Percentiles rank a stretch among this genome's conserved stretches.
Evolutionary conservation across 2,113 vertebrate species (phyloP).

Genomic region (Brienomyrus longianalis): DNA sequence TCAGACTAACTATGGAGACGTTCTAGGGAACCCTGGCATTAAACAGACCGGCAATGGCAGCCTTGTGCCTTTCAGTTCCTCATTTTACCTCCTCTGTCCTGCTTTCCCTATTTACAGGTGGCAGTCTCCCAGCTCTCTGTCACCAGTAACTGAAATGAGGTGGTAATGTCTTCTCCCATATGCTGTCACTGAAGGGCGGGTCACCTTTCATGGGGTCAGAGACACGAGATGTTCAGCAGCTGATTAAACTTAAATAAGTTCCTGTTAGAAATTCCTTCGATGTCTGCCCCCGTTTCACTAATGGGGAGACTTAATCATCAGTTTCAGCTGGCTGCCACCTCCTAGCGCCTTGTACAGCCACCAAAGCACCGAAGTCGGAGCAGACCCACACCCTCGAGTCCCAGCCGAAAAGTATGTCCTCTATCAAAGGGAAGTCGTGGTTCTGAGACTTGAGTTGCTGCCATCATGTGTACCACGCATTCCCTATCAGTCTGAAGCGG

Average conservation of each 20-base stretch:
- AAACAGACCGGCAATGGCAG: not conserved
- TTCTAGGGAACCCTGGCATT: not conserved
- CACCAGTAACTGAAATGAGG: constrained; percentile 54
- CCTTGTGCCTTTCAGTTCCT: not conserved
- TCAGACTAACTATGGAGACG: not conserved
- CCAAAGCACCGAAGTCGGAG: not conserved
- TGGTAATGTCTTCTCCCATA: constrained; percentile 54
- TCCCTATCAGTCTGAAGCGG: not conserved
- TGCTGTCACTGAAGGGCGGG: constrained; percentile 64
- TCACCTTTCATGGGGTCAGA: constrained; percentile 64
- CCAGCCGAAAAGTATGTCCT: not conserved
- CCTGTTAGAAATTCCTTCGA: constrained; percentile 9
- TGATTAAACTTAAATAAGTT: constrained; percentile 47
- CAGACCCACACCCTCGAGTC: not conserved
- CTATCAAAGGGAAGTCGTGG: not conserved
- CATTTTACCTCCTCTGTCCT: not conserved
- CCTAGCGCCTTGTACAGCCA: not conserved
- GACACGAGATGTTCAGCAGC: constrained; percentile 20
- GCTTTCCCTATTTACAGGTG: constrained; percentile 36
- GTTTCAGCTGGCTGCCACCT: not conserved
- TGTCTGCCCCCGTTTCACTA: constrained; percentile 6
- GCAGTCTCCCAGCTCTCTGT: constrained; percentile 48
- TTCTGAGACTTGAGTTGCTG: not conserved
- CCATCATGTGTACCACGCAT: not conserved
- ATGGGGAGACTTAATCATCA: constrained; percentile 1